Conservation (phyloP, 2,797 vertebrate genomes). For the Sparus aurata region DNA sequence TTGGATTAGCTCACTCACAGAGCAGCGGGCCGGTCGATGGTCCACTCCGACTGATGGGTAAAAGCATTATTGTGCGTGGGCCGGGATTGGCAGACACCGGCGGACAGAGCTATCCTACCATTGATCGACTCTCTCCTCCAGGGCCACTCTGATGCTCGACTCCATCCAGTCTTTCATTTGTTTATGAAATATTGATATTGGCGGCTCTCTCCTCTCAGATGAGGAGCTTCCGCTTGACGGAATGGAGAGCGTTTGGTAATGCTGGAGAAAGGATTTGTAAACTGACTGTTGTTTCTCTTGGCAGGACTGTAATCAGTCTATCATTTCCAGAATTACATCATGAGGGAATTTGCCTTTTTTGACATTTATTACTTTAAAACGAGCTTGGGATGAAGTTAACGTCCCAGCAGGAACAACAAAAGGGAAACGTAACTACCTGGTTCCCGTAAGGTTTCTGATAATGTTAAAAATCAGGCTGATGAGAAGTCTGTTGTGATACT, state of each 20-base stretch:
- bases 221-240: constrained; percentile 43
- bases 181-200: constrained; percentile 90
- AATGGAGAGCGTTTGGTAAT: constrained; percentile 1
- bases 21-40: constrained; percentile 83
- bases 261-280: constrained; percentile 15
- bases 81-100: constrained; percentile 78
- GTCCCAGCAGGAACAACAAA: not conserved
- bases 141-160: constrained; percentile 69
- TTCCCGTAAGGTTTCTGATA: not conserved
- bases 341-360: not conserved
- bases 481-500: not conserved
- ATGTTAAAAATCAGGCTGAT: not conserved
- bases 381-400: no score
- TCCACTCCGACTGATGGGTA: constrained; percentile 82
- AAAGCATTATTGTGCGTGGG: constrained; percentile 80
- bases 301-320: not conserved
- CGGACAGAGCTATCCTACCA: constrained; percentile 71
- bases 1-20: constrained; percentile 83
- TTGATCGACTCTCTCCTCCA: constrained; percentile 76
- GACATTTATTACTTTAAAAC: not conserved
- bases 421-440: not conserved
- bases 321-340: constrained; percentile 6
- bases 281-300: not conserved
- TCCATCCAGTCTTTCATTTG: constrained; percentile 80
- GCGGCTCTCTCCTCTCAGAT: constrained; percentile 73